Conservation (phyloP, 2,888 invertebrate species). For the Brenthis ino region DNA sequence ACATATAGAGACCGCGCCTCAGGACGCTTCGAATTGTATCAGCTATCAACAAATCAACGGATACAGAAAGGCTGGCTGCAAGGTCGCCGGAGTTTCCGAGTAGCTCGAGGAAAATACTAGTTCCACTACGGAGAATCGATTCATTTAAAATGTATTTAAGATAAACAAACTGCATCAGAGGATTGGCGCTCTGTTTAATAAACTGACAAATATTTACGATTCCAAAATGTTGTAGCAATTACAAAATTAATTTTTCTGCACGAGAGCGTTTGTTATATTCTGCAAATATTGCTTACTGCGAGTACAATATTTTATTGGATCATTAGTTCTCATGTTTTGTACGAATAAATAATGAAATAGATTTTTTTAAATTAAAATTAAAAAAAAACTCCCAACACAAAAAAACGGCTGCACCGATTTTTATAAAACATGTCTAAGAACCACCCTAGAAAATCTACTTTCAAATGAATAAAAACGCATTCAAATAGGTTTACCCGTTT, state of each 20-base stretch:
- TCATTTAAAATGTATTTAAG: conserved; percentile 12
- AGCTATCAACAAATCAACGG: conserved; percentile 17
- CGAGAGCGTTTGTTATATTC: neutral
- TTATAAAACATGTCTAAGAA: no score
- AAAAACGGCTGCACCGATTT: no score
- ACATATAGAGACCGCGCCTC: neutral
- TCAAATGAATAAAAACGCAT: no score
- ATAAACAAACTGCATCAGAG: conserved; percentile 10
- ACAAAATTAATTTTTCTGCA: neutral
- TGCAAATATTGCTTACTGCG: no score
- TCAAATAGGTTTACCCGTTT: no score
- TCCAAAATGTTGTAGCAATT: neutral
- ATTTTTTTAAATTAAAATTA: no score
- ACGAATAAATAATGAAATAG: no score
- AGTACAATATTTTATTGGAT: no score
- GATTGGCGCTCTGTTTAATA: neutral
- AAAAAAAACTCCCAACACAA: no score
- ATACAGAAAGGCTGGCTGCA: conserved; percentile 41
- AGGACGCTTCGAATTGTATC: conserved; percentile 4
- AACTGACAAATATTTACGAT: neutral
- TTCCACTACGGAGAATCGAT: conserved; percentile 23
- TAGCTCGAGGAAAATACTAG: conserved; percentile 36
- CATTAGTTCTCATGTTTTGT: no score
- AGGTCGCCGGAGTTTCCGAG: conserved; percentile 46
- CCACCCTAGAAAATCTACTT: no score